Evolutionary conservation across 2,797 vertebrate species (phyloP).

Genomic region (Hapalemur alaotrensis): DNA sequence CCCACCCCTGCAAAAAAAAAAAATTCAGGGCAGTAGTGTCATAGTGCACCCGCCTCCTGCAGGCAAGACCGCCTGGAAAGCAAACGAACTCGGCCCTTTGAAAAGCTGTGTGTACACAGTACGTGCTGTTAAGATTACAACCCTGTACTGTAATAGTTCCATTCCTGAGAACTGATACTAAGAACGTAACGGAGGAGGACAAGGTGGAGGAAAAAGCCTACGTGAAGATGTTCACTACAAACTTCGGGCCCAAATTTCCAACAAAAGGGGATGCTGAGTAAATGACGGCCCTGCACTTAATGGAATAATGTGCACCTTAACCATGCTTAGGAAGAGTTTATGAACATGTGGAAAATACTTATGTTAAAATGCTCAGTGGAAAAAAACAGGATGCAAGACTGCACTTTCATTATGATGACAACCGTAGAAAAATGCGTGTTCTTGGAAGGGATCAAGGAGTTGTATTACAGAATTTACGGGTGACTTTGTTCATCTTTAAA

Average conservation of each 20-base stretch:
- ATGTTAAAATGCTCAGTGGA: not conserved
- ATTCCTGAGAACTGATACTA: not conserved
- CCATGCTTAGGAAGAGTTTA: rapidly evolving
- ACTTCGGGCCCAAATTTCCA: not conserved
- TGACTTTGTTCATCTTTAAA: not conserved
- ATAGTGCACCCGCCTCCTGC: too few relatives aligned
- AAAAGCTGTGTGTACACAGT: not conserved
- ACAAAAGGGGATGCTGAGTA: not conserved
- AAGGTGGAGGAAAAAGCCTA: not conserved
- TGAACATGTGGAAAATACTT: rapidly evolving
- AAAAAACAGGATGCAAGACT: not conserved
- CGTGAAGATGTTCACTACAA: not conserved
- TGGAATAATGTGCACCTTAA: not conserved
- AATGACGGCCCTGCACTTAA: not conserved
- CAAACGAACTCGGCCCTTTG: rapidly evolving
- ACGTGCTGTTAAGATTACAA: not conserved
- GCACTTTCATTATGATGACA: not conserved
- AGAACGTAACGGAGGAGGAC: not conserved
- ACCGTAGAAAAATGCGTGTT: not conserved
- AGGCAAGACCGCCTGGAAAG: not conserved
- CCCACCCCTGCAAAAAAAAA: too few relatives aligned
- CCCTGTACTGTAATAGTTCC: not conserved
- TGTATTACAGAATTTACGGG: not conserved
- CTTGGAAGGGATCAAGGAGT: too few relatives aligned
- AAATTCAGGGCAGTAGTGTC: not conserved